phyloP scores from a whole-genome alignment of 2,888 invertebrate species.

The Cenopis cana region DNA sequence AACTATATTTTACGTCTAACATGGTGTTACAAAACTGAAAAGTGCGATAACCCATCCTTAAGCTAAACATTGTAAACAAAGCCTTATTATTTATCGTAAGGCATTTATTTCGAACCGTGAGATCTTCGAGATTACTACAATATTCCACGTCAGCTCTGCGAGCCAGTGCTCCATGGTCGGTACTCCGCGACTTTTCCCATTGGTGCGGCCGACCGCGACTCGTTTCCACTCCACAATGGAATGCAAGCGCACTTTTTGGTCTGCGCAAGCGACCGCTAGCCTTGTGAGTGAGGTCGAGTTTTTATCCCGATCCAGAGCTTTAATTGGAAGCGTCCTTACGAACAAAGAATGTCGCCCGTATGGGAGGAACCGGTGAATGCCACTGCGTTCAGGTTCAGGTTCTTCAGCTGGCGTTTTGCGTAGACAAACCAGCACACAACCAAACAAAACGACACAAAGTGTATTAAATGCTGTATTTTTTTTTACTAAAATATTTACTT shows the following conservation, averaged over 20 bases:
- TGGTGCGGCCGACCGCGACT: slow-evolving; percentile 73
- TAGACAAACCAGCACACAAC: background rate
- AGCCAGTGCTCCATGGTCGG: slow-evolving; percentile 54
- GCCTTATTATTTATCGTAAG: too few species aligned
- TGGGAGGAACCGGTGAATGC: slow-evolving; percentile 1
- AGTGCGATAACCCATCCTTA: too few species aligned
- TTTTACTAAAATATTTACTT: background rate
- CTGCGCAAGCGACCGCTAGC: slow-evolving; percentile 52
- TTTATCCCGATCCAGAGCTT: slow-evolving; percentile 61
- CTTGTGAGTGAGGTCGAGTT: slow-evolving; percentile 66
- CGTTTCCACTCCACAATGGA: slow-evolving; percentile 82
- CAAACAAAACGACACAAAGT: background rate
- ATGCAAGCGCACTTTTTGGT: slow-evolving; percentile 77
- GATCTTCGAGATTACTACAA: too few species aligned
- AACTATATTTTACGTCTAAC: too few species aligned
- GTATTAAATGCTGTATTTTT: background rate
- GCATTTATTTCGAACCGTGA: too few species aligned
- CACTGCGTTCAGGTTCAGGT: background rate
- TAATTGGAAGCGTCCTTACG: slow-evolving; percentile 46
- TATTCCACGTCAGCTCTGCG: slow-evolving; percentile 61
- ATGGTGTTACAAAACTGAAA: too few species aligned
- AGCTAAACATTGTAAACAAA: background rate
- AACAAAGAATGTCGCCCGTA: slow-evolving; percentile 36
- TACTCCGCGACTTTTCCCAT: slow-evolving; percentile 74
- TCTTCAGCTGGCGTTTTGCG: background rate